These are phyloP conservation scores for Condylura cristata DNA, from an alignment of 2,113 vertebrate genomes.

Conservation along the genomic window DNA sequence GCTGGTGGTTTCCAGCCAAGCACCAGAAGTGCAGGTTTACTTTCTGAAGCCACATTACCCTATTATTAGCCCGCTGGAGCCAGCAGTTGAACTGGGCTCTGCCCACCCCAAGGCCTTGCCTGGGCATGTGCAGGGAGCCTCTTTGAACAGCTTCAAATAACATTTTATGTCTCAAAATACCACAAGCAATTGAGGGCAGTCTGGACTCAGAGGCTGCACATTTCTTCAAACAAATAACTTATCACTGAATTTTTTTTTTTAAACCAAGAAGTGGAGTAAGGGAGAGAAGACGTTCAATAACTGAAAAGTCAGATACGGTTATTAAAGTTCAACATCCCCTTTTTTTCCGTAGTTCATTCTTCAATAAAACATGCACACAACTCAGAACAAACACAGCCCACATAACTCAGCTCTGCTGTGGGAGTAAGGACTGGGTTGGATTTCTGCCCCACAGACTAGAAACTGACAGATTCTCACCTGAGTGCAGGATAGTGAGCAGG, in stretches of 20 bases:
- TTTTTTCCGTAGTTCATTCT: conserved; percentile 1
- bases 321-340: neutral
- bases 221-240: conserved; percentile 51
- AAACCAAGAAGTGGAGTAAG: neutral
- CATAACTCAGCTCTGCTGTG: neutral
- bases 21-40: neutral
- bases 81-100: neutral
- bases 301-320: neutral
- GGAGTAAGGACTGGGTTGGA: neutral
- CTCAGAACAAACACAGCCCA: neutral
- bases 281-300: neutral
- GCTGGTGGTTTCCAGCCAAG: conserved; percentile 43
- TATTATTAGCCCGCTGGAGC: conserved; percentile 44
- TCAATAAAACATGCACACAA: neutral
- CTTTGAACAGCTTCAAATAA: conserved; percentile 57
- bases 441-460: neutral
- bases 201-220: neutral
- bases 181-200: neutral
- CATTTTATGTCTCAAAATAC: conserved; percentile 62
- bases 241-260: conserved; percentile 30
- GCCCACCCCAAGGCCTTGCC: conserved; percentile 44
- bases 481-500: neutral
- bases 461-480: neutral
- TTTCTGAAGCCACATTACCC: conserved; percentile 31
- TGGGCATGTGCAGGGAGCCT: conserved; percentile 34